phyloP scores from a whole-genome alignment of 2,888 invertebrate genomes.

The Rhamnusium bicolor region DNA sequence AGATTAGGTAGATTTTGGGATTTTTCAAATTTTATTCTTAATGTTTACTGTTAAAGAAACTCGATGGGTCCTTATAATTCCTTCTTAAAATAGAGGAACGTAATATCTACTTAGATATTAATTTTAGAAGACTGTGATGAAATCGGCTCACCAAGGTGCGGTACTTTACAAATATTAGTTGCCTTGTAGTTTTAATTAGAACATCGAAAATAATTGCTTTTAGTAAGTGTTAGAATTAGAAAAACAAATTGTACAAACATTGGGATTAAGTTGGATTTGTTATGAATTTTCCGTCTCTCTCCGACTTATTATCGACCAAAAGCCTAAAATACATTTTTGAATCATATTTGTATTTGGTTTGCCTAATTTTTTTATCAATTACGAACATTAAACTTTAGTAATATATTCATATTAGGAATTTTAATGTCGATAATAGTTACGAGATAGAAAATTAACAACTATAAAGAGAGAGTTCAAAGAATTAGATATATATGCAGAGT shows the following conservation, averaged over 20 bases:
- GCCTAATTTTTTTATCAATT: no score
- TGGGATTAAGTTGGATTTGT: slow-evolving; percentile 16
- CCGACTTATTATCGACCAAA: slow-evolving; percentile 1
- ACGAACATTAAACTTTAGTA: no score
- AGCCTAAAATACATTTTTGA: not conserved
- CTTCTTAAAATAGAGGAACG: slow-evolving; percentile 4
- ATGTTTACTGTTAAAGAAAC: slow-evolving; percentile 11
- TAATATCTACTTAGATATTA: slow-evolving; percentile 31
- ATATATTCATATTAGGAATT: no score
- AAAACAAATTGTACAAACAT: slow-evolving; percentile 24
- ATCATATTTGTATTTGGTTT: not conserved
- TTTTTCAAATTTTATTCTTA: not conserved
- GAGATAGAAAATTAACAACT: not conserved
- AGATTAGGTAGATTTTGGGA: not conserved
- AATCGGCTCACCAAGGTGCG: slow-evolving; percentile 55
- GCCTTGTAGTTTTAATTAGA: slow-evolving; percentile 48
- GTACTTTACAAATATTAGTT: slow-evolving; percentile 50
- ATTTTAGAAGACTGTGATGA: slow-evolving; percentile 61
- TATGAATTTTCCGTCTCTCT: not conserved
- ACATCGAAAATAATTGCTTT: slow-evolving; percentile 32
- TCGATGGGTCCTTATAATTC: slow-evolving; percentile 28
- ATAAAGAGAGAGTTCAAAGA: not conserved
- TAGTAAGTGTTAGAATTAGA: slow-evolving; percentile 33
- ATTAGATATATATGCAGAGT: slow-evolving; percentile 12
- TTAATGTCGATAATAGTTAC: not conserved